Evolutionary conservation across 2,113 vertebrate genomes (phyloP), one percentile per base, ranked within the genome.

Genomic region (Rhea pennata): DNA sequence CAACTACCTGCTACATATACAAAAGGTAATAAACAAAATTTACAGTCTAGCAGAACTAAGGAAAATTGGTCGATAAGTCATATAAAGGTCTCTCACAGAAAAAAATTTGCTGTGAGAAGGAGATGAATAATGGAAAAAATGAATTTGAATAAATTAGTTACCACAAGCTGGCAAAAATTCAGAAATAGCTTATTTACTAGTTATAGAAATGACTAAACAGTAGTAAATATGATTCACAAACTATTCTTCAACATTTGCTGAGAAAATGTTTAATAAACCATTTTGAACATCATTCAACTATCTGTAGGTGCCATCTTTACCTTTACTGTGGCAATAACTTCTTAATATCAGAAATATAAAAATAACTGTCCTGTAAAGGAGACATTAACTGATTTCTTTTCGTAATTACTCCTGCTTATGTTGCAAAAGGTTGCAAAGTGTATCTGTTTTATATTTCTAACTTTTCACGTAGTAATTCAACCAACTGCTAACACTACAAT

Each of bases 71-170:
- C 73, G 78, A 27, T 81, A 86, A 90, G 46, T 88, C 72, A 62
- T 1, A 6, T 67, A 22, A 75, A 61, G 39, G 33, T 69, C 48
- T 84, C 84, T 87, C 0, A 15, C 73, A 59, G 27, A 61, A 80
- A 87, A 87, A 62, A 23, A 80, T 15, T 8, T 85, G 12, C 33
- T 33, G 33, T 66, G 20, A 87, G 40, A 73, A 21, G 12, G 39
- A 71, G 24, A n/a, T 84, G 77, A 88, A 81, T 86, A 74, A 73
- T 65, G 8, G 13, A 71, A 88, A 93, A 94, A 88, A 51, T 3
- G 50, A 5, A 19, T 87, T 93, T 89, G 23, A 89, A 93, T 94
- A 54, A 64, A 84, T 87, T 78, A 94, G 61, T 82, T 51, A 54
- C 76, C 75, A 24, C 26, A 93, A 72, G 39, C 61, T 84, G 48